Conservation (phyloP, 2,797 vertebrate genomes). For the Erithacus rubecula region DNA sequence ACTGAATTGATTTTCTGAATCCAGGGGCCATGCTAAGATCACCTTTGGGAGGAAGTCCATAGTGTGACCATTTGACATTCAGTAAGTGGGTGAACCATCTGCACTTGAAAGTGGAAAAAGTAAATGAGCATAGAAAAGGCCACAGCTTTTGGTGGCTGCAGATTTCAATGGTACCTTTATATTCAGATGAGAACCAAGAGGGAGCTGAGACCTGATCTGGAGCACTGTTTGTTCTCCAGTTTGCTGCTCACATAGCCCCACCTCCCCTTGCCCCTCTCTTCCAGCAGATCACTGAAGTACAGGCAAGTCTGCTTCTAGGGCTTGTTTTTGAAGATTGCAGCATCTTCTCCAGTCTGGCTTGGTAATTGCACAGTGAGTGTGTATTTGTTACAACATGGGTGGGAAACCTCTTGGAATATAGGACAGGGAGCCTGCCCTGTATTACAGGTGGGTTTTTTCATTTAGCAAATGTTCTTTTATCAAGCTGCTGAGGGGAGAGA, state of each 20-base stretch:
- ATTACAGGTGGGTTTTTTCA: neutral
- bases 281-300: neutral
- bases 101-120: neutral
- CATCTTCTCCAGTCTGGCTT: neutral
- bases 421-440: neutral
- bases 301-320: neutral
- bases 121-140: neutral
- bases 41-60: neutral
- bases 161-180: neutral
- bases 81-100: neutral
- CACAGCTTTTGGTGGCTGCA: neutral
- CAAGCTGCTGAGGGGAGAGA: neutral
- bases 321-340: neutral
- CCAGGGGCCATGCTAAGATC: neutral
- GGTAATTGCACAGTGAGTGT: neutral
- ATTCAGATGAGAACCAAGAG: neutral
- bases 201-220: neutral
- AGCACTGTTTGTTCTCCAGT: neutral
- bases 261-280: neutral
- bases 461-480: constrained; percentile 16
- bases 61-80: neutral
- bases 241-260: neutral
- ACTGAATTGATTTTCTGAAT: neutral
- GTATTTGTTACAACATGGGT: neutral
- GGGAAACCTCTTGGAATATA: neutral